Percentiles rank a stretch among this genome's conserved stretches.
Evolutionary conservation across 2,797 vertebrate genomes (phyloP).

Genomic region (Rhinoraja longicauda): DNA sequence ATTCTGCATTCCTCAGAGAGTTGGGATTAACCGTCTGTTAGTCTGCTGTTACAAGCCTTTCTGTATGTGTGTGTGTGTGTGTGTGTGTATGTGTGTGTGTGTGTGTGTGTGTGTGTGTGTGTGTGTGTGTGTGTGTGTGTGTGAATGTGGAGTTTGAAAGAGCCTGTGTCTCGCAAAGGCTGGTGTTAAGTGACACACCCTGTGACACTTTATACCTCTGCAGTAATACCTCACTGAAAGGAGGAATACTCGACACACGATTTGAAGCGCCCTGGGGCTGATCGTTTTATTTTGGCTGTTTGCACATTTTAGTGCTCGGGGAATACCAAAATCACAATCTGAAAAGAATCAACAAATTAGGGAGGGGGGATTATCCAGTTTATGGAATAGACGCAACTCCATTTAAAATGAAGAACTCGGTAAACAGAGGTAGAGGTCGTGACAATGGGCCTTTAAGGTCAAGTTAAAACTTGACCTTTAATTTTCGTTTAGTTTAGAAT

Average conservation of each 20-base stretch:
- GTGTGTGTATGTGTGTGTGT: background rate
- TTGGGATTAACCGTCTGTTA: background rate
- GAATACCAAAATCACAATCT: background rate
- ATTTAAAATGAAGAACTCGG: background rate
- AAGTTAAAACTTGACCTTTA: too few relatives aligned
- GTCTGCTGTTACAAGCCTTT: slow-evolving; percentile 7
- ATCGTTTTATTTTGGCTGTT: background rate
- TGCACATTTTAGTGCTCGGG: background rate
- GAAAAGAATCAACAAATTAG: background rate
- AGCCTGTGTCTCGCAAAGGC: slow-evolving; percentile 20
- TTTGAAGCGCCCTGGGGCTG: background rate
- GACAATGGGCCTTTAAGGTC: too few relatives aligned
- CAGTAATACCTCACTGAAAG: background rate
- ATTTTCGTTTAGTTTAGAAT: too few relatives aligned
- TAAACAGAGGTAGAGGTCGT: background rate
- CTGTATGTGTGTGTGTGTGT: background rate
- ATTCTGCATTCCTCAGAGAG: slow-evolving; percentile 31
- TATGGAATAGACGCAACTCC: background rate
- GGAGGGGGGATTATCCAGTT: background rate
- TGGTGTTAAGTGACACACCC: background rate
- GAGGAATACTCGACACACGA: background rate
- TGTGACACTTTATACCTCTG: background rate
- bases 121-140: background rate
- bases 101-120: background rate
- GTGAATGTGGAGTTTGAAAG: slow-evolving; percentile 12